Percentiles rank a stretch among this genome's conserved stretches.
phyloP scores from a whole-genome alignment of 2,797 vertebrate species.

The Tamandua tetradactyla region DNA sequence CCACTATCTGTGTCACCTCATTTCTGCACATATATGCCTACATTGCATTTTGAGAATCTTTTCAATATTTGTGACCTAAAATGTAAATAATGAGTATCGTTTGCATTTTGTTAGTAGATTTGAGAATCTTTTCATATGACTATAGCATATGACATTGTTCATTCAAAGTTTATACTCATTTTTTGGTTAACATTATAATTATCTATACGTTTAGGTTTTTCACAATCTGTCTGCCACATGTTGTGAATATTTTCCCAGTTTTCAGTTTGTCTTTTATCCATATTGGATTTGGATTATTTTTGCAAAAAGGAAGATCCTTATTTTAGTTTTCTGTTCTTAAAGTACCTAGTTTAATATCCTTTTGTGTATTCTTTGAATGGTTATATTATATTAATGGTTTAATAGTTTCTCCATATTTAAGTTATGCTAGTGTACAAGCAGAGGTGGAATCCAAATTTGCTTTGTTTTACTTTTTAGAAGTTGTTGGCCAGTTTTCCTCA shows the following conservation, averaged over 20 bases:
- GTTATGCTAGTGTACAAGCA: neutral
- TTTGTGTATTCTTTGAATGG: neutral
- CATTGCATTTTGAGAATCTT: neutral
- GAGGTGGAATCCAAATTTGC: neutral
- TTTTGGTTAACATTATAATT: neutral
- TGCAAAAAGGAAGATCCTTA: neutral
- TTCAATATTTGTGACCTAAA: neutral
- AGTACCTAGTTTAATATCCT: neutral
- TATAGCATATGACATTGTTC: neutral
- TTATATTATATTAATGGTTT: neutral
- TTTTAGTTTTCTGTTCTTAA: neutral
- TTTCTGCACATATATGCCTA: neutral
- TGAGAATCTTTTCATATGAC: neutral
- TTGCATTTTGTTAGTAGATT: neutral
- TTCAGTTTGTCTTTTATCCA: neutral
- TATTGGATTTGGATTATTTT: neutral
- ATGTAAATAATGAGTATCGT: neutral
- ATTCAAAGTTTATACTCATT: neutral
- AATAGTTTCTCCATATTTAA: neutral
- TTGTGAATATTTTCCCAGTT: neutral
- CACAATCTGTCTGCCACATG: neutral
- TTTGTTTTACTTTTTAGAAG: constrained; percentile 28
- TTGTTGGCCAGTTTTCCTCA: neutral
- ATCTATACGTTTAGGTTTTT: neutral
- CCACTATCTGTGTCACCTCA: neutral